phyloP scores from a whole-genome alignment of 2,113 vertebrate genomes.

The Kryptolebias marmoratus region DNA sequence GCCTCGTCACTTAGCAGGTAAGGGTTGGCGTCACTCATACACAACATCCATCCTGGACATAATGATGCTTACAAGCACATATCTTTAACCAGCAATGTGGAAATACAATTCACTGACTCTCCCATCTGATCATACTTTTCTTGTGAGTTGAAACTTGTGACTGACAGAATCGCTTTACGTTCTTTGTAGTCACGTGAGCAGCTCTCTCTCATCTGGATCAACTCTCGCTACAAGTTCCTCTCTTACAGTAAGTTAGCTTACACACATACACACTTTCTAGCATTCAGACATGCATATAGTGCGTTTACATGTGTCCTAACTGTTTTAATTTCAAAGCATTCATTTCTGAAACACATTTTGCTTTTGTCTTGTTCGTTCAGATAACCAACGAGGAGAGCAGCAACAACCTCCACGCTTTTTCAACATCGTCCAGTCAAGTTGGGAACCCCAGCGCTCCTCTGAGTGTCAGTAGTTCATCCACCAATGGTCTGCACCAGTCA shows the following conservation, averaged over 20 bases:
- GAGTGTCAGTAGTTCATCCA: constrained; percentile 77
- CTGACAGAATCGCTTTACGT: neutral
- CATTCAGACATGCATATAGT: neutral
- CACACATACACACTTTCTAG: neutral
- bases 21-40: constrained; percentile 2
- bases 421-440: constrained; percentile 75
- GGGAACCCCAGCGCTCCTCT: constrained; percentile 57
- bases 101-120: constrained; percentile 50
- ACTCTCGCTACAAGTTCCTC: constrained; percentile 80
- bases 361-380: constrained; percentile 17
- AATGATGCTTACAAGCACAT: constrained; percentile 74
- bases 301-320: neutral
- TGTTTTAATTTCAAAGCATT: neutral
- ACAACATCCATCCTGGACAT: constrained; percentile 28
- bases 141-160: neutral
- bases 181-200: constrained; percentile 78
- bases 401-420: constrained; percentile 79
- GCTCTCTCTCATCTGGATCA: constrained; percentile 83
- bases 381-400: constrained; percentile 80
- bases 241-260: constrained; percentile 81
- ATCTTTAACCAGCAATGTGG: constrained; percentile 52
- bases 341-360: neutral
- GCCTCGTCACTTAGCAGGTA: constrained; percentile 92
- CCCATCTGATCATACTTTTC: neutral
- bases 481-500: constrained; percentile 80